Evolutionary conservation across 2,113 vertebrate genomes (phyloP).

Genomic region (Cyprinus carpio): DNA sequence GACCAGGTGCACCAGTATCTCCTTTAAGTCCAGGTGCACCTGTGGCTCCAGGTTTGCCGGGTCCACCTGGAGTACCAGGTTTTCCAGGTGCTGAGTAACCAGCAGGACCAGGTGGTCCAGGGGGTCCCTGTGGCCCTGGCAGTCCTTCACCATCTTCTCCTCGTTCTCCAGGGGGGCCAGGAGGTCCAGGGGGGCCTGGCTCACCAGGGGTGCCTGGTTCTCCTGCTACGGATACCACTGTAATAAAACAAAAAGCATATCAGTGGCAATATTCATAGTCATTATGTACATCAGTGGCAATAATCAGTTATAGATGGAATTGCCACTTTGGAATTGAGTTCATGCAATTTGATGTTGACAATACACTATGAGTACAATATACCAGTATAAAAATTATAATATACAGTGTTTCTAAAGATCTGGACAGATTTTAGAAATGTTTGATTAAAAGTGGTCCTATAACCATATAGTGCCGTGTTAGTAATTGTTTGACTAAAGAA

Average conservation of each 20-base stretch:
- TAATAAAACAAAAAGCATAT: slow-evolving; percentile 39
- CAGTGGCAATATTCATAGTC: background rate
- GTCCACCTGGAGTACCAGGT: slow-evolving; percentile 84
- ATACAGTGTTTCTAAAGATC: background rate
- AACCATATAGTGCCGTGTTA: background rate
- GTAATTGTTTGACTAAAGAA: background rate
- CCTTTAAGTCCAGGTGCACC: slow-evolving; percentile 82
- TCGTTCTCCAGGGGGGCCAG: slow-evolving; percentile 69
- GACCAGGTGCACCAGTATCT: slow-evolving; percentile 82
- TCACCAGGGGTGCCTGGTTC: slow-evolving; percentile 78
- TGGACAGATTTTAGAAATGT: background rate
- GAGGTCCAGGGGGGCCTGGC: slow-evolving; percentile 73
- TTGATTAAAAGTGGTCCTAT: background rate
- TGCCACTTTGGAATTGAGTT: background rate
- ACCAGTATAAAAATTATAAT: background rate
- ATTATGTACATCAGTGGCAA: background rate
- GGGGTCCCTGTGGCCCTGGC: slow-evolving; percentile 70
- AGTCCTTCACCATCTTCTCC: slow-evolving; percentile 69
- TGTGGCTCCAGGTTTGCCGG: slow-evolving; percentile 75
- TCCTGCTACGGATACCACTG: slow-evolving; percentile 73
- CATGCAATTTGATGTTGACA: background rate
- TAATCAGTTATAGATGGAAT: background rate
- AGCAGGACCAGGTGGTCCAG: slow-evolving; percentile 78
- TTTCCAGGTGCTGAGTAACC: slow-evolving; percentile 84
- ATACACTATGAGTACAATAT: background rate